phyloP scores from a whole-genome alignment of 2,113 vertebrate species.

The Macroglossus sobrinus region DNA sequence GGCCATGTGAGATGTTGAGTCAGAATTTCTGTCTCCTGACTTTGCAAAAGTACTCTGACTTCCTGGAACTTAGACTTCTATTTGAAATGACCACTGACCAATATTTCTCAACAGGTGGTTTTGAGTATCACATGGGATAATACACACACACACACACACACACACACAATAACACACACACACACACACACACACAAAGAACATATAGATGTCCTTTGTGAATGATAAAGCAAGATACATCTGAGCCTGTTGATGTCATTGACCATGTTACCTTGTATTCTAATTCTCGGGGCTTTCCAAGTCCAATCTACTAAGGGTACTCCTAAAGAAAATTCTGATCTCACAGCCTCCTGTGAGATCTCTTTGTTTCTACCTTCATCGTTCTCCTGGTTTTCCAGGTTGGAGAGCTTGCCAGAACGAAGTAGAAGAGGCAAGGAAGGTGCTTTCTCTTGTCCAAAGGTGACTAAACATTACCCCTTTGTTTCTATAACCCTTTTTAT shows the following conservation, averaged over 20 bases:
- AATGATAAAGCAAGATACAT: background rate
- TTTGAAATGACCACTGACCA: background rate
- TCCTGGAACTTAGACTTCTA: background rate
- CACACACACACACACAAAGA: too few species aligned
- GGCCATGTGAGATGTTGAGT: background rate
- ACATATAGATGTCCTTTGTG: too few species aligned
- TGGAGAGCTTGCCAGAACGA: background rate
- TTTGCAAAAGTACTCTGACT: background rate
- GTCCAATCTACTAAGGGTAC: background rate
- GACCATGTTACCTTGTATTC: background rate
- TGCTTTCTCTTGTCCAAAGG: slow-evolving; percentile 46
- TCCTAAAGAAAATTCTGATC: background rate
- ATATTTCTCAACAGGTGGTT: background rate
- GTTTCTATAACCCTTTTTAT: background rate
- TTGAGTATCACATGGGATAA: background rate
- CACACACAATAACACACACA: too few species aligned
- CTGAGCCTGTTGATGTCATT: background rate
- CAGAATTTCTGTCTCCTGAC: background rate
- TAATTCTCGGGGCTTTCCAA: background rate
- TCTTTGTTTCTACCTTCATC: background rate
- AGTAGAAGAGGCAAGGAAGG: background rate
- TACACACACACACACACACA: too few species aligned
- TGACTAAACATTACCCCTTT: background rate
- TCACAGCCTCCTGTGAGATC: background rate
- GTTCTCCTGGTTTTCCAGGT: background rate